Conservation (phyloP, 2,888 invertebrate species). For the Sthenelais limicola region DNA sequence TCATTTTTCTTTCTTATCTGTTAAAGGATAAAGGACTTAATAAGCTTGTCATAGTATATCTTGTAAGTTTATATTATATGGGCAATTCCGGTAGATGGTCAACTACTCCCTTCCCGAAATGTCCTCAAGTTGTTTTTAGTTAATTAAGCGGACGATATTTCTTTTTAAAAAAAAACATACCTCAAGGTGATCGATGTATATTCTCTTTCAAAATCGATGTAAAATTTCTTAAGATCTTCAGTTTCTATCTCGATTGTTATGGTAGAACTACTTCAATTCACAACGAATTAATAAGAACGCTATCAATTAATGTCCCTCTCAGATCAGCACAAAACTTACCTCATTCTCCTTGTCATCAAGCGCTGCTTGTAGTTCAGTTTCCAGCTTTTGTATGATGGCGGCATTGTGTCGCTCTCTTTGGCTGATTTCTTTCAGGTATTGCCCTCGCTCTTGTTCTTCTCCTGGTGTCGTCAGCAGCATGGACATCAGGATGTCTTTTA, state of each 20-base stretch:
- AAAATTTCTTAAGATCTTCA: too few species aligned
- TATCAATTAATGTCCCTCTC: too few species aligned
- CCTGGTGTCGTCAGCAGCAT: slow-evolving; percentile 70
- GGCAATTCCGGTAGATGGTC: too few species aligned
- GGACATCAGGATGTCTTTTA: slow-evolving; percentile 67
- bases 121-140: neutral
- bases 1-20: slow-evolving; percentile 71
- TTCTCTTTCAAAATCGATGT: too few species aligned
- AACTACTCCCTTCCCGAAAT: too few species aligned
- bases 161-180: neutral
- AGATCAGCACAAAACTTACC: slow-evolving; percentile 54
- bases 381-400: slow-evolving; percentile 68
- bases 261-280: too few species aligned
- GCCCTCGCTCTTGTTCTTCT: slow-evolving; percentile 68
- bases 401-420: slow-evolving; percentile 67
- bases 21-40: neutral
- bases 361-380: slow-evolving; percentile 66
- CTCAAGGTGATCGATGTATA: too few species aligned
- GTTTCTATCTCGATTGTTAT: too few species aligned
- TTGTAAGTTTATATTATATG: neutral
- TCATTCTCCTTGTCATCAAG: slow-evolving; percentile 70
- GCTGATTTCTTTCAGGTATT: slow-evolving; percentile 67
- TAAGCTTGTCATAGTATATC: neutral
- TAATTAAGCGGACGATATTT: neutral
- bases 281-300: too few species aligned